Base-by-base conservation (phyloP, 2,888 invertebrate genomes). In the Machimus atricapillus region DNA sequence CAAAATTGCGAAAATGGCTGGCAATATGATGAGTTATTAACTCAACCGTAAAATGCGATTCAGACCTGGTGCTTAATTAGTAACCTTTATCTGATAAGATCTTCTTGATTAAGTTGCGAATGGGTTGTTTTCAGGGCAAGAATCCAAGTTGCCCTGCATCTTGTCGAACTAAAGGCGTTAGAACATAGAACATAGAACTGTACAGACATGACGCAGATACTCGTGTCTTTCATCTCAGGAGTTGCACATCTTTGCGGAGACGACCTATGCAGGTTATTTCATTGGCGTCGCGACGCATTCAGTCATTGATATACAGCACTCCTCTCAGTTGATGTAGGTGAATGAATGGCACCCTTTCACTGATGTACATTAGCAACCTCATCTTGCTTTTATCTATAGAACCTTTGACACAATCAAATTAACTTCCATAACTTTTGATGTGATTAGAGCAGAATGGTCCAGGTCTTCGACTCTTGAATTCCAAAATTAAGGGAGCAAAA, bases 41-140 rank as follows among this genome's bases (percentile, higher is more conserved):
- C 52, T 79, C 79, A 31, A 46, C 79, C 52, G 79, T 79, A 46
- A 52, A 78, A 79, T 79, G 16, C 56, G 46, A 79, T 79, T 79
- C 52, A 79, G 23, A 27, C 31, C 31, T 5, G 78, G 76, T 16
- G 40, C 46, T 79, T 31, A 79, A 79, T 79, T 79, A 79, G 79
- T 79, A 56, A 46, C 23, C 46, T 79, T 79, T 19, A 23, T 46
- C 52, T 79, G 52, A 79, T 79, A 79, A 79, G 79, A 52, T 79
- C 31, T 79, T 31, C 79, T 52, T 79, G n/a, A 79, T 79, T 27
- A 79, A 79, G n/a, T 16, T 79, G 43, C 8, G 31, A 31, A 23
- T 31, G 46, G 8, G 56, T 52, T 27, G 31, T 52, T 56, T 79
- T 23, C 27, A 6, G 52, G 14, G 14, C 34, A 23, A 27, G 31